Base-by-base conservation (phyloP, 2,888 invertebrate genomes). In the Temnothorax ravouxi region DNA sequence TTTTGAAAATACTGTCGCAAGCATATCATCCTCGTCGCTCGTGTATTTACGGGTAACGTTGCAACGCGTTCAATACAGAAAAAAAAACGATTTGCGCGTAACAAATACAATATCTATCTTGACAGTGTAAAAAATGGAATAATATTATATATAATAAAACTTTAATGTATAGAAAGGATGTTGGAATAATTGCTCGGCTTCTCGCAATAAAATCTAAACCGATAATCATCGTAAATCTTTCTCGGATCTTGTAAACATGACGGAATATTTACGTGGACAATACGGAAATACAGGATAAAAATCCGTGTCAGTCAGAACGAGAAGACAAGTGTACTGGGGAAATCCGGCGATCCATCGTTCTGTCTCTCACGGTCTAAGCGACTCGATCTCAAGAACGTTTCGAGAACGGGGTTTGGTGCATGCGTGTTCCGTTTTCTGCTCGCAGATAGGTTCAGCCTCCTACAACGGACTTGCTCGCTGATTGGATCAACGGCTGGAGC, bases 361-460 rank as follows among this genome's bases (percentile, higher is more conserved):
- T 38, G 21, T 71, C 38, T 56, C 54, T 82, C 62, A 66, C 50
- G 47, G 75, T 79, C 67, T 50, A 64, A 61, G 74, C 82, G 77
- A 87, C 83, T 90, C 85, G 83, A 86, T 83, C 82, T 87, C 84
- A 61, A 34, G 47, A 75, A 62, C 3, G 11, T 0, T n/a, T 50
- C 11, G 80, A 72, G 66, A 67, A 84, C 62, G 21, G 41, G 44
- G 34, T 29, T 66, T 54, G 86, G 88, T 88, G 88, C 91, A 89
- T 90, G 91, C 89, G 88, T 90, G 52, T 83, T 87, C 87, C 88
- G 86, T 71, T 88, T 89, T 84, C 80, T 89, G 80, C 50, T 74
- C 80, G 79, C 88, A 94, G 94, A 94, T 87, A 93, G 94, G 94
- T 92, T 94, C 93, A 92, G 94, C 94, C 94, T 94, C 92, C 93